phyloP scores from a whole-genome alignment of 2,113 vertebrate genomes.

The Nycticryphes semicollaris region DNA sequence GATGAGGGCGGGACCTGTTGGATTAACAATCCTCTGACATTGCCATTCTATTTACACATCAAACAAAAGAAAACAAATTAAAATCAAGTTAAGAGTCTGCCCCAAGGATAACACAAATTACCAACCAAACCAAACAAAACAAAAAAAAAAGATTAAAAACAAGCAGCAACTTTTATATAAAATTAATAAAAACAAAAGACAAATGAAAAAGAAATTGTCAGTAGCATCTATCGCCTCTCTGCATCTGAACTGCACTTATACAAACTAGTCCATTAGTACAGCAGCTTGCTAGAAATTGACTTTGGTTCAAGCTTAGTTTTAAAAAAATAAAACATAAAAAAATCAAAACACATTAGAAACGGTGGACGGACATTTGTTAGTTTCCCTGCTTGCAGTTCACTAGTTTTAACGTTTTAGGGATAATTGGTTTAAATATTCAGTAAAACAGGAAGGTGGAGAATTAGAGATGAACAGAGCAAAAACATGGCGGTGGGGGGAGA shows the following conservation, averaged over 20 bases:
- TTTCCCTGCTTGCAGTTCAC: slow-evolving; percentile 81
- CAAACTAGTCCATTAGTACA: slow-evolving; percentile 93
- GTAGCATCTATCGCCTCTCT: slow-evolving; percentile 88
- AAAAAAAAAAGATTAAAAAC: slow-evolving; percentile 73
- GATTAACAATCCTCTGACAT: slow-evolving; percentile 67
- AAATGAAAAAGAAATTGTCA: slow-evolving; percentile 84
- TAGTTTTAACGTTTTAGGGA: slow-evolving; percentile 68
- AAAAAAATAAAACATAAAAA: slow-evolving; percentile 76
- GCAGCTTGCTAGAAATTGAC: slow-evolving; percentile 97
- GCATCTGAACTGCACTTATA: slow-evolving; percentile 84
- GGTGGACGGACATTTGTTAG: slow-evolving; percentile 88
- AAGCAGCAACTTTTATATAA: slow-evolving; percentile 87
- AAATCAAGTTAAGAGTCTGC: slow-evolving; percentile 78
- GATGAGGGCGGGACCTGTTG: slow-evolving; percentile 50
- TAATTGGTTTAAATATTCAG: slow-evolving; percentile 62
- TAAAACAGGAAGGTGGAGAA: slow-evolving; percentile 64
- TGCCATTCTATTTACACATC: slow-evolving; percentile 74
- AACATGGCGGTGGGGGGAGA: slow-evolving; percentile 10
- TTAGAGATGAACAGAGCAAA: slow-evolving; percentile 64
- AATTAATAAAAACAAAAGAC: slow-evolving; percentile 79
- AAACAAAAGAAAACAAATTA: slow-evolving; percentile 62
- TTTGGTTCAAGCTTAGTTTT: slow-evolving; percentile 99
- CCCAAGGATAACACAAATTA: slow-evolving; percentile 78
- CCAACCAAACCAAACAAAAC: slow-evolving; percentile 39
- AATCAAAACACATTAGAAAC: slow-evolving; percentile 74